These are phyloP conservation scores for Leptinotarsa haldemani DNA, from an alignment of 2,888 invertebrate genomes.

Conservation along the genomic window DNA sequence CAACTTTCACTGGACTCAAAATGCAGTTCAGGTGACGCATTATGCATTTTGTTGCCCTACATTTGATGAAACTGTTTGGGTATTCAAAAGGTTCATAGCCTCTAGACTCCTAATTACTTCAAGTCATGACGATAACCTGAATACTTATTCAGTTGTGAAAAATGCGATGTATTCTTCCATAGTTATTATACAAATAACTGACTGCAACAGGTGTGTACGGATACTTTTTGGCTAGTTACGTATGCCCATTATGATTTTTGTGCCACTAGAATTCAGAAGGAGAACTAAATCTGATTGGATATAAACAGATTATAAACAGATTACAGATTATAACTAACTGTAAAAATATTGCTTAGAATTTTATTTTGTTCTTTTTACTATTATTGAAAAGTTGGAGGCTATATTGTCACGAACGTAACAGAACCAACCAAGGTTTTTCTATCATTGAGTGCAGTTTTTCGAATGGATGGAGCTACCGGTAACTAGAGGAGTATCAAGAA, in stretches of 20 bases:
- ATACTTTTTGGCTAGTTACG: background rate
- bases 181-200: constrained; percentile 11
- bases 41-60: constrained; percentile 32
- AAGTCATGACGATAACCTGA: constrained; percentile 37
- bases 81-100: constrained; percentile 29
- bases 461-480: too few relatives aligned
- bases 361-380: too few relatives aligned
- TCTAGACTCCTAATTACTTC: constrained; percentile 32
- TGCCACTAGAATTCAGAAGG: too few relatives aligned
- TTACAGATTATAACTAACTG: too few relatives aligned
- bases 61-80: constrained; percentile 33
- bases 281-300: too few relatives aligned
- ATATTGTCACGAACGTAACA: too few relatives aligned
- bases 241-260: background rate
- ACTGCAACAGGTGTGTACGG: background rate
- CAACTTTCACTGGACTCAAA: background rate
- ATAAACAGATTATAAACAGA: too few relatives aligned
- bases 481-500: too few relatives aligned
- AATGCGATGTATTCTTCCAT: constrained; percentile 9
- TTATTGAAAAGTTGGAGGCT: too few relatives aligned
- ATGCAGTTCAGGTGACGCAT: constrained; percentile 7
- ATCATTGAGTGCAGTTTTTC: too few relatives aligned
- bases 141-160: constrained; percentile 23
- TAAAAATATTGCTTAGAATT: background rate
- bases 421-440: too few relatives aligned